A percentile compares a stretch with the other conserved stretches of the same genome.
Conservation (phyloP, 2,888 invertebrate species). For the Amphimallon solstitiale region DNA sequence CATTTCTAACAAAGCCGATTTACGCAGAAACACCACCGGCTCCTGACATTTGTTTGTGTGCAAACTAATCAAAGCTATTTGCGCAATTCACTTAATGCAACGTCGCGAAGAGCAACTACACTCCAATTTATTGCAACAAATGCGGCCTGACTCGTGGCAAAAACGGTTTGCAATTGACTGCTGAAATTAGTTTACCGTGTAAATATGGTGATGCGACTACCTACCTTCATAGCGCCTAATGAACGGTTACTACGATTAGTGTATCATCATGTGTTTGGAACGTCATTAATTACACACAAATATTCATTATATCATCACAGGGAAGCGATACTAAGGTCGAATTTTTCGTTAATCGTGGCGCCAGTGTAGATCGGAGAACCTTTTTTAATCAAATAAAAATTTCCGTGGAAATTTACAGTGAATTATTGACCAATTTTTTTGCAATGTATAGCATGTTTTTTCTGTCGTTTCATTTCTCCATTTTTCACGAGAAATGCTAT, state of each 20-base stretch:
- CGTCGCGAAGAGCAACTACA: constrained; percentile 9
- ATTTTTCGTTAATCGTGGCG: too few species aligned
- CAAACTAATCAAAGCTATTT: constrained; percentile 16
- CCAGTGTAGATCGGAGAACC: too few species aligned
- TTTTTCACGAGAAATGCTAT: too few species aligned
- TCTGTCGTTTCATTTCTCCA: too few species aligned
- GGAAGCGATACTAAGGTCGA: too few species aligned
- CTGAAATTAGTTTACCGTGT: constrained; percentile 17
- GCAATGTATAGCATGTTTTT: too few species aligned
- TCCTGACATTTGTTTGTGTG: neutral
- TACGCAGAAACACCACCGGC: neutral
- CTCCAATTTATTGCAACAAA: neutral
- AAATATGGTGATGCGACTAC: constrained; percentile 10
- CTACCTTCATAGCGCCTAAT: neutral
- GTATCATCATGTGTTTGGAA: constrained; percentile 1
- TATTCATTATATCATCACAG: neutral
- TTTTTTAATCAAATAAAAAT: too few species aligned
- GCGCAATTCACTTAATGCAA: constrained; percentile 4
- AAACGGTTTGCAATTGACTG: constrained; percentile 5
- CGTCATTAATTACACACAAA: constrained; percentile 1
- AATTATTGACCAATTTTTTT: too few species aligned
- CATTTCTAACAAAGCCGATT: neutral
- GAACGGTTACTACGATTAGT: constrained; percentile 5
- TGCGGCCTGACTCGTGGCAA: neutral
- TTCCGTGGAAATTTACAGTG: too few species aligned